Percentiles rank a stretch among this genome's conserved stretches.
phyloP scores from a whole-genome alignment of 2,888 invertebrate genomes.

The Drosophila atroscutellata region DNA sequence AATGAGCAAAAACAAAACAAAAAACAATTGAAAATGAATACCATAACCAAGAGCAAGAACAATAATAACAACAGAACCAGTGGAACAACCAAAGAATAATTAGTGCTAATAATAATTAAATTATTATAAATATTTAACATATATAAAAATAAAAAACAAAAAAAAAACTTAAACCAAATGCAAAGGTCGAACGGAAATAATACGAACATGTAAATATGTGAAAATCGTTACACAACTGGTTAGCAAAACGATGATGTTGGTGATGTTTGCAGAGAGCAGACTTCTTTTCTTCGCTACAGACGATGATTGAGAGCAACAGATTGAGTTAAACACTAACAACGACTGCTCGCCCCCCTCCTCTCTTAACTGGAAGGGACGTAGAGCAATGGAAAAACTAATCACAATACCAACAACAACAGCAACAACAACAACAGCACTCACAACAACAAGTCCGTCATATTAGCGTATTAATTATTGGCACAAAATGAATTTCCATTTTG shows the following conservation, averaged over 20 bases:
- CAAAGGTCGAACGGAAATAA: slow-evolving; percentile 55
- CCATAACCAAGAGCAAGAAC: slow-evolving; percentile 47
- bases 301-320: slow-evolving; percentile 52
- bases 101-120: slow-evolving; percentile 81
- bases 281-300: slow-evolving; percentile 32
- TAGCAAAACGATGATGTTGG: slow-evolving; percentile 62
- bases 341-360: slow-evolving; percentile 86
- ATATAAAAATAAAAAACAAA: slow-evolving; percentile 20
- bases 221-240: slow-evolving; percentile 54
- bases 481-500: slow-evolving; percentile 36
- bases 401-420: slow-evolving; percentile 28
- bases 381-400: slow-evolving; percentile 84
- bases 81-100: slow-evolving; percentile 85
- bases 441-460: slow-evolving; percentile 37
- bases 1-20: slow-evolving; percentile 35
- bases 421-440: slow-evolving; percentile 22
- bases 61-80: slow-evolving; percentile 82
- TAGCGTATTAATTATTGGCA: slow-evolving; percentile 87
- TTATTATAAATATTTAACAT: slow-evolving; percentile 74
- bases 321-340: slow-evolving; percentile 61
- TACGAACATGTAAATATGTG: slow-evolving; percentile 26
- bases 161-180: slow-evolving; percentile 60
- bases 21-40: slow-evolving; percentile 41
- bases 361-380: slow-evolving; percentile 89
- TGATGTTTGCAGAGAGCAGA: slow-evolving; percentile 49